phyloP scores from a whole-genome alignment of 2,888 invertebrate genomes.

The Meganola albula region DNA sequence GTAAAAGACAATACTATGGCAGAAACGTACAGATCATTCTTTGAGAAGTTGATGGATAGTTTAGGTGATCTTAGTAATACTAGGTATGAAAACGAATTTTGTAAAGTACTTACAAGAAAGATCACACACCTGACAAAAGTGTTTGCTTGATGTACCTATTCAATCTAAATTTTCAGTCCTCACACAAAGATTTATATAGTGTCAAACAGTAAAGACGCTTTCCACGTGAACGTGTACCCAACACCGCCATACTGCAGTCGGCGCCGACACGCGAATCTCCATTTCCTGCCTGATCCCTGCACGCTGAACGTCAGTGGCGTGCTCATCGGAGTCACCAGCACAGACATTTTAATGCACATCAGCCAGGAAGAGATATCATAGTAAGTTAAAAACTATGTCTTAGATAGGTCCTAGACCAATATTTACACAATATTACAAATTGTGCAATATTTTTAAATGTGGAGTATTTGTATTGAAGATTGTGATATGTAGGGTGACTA shows the following conservation, averaged over 20 bases:
- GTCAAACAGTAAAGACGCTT: constrained; percentile 86
- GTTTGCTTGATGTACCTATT: background rate
- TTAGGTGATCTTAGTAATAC: constrained; percentile 76
- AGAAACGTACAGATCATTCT: constrained; percentile 85
- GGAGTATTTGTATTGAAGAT: no score
- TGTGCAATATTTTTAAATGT: no score
- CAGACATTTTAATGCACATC: constrained; percentile 90
- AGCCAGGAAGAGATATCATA: constrained; percentile 86
- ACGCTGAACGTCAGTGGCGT: constrained; percentile 86
- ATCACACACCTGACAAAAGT: no score
- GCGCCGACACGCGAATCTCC: constrained; percentile 78
- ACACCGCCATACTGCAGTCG: constrained; percentile 84
- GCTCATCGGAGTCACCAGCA: constrained; percentile 86
- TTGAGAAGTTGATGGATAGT: constrained; percentile 82
- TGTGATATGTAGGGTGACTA: no score
- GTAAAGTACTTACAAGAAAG: background rate
- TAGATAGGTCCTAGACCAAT: no score
- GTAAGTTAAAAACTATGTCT: constrained; percentile 65
- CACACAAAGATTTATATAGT: constrained; percentile 85
- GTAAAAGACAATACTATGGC: constrained; percentile 79
- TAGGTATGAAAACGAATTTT: constrained; percentile 55
- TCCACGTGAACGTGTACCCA: constrained; percentile 88
- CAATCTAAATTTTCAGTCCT: constrained; percentile 60
- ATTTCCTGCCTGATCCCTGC: constrained; percentile 88
- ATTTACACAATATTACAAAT: no score